Base-by-base conservation (phyloP, 2,113 vertebrate genomes). In the Corythoichthys haematopterus region DNA sequence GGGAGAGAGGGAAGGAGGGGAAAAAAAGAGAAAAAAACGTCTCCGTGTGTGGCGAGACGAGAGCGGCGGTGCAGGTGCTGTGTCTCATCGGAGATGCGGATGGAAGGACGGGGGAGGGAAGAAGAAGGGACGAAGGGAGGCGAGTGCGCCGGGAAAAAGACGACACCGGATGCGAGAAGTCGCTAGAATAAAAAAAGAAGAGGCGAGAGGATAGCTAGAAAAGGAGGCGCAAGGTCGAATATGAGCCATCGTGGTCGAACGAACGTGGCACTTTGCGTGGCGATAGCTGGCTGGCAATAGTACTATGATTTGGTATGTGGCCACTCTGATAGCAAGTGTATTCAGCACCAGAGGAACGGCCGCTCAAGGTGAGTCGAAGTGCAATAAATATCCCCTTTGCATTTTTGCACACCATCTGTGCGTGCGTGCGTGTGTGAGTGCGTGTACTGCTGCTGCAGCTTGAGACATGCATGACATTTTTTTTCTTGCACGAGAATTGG, bases 241-340 rank as follows among this genome's bases (percentile, higher is more conserved):
- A 92, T 92, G 88, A 92, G 84, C 89, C 90, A 90, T 90, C 43
- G 20, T 89, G 90, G 82, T 85, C 75, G 88, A 87, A 88, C 91
- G 90, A 88, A 88, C 90, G 90, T 91, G 89, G 93, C 92, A 93
- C 93, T 91, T 90, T 92, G 93, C 89, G 93, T 93, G 93, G 93
- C 90, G 91, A 93, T 92, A 92, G 91, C 89, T 92, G 94, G 90
- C 83, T 90, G 89, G 91, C 91, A 90, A 91, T 93, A 94, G 91
- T 94, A 95, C 95, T 96, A 95, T 96, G 95, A 95, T 97, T 95
- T 95, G 95, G 93, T 95, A 95, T 97, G 95, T 95, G 96, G 95
- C 94, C 93, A 93, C 95, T 97, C 94, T 96, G 94, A 95, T 98
- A 94, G 96, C 95, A 96, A 96, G 95, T 97, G 93, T 98, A 90